These are phyloP conservation scores for Timandra comae DNA, from an alignment of 2,888 invertebrate species.

Conservation along the genomic window DNA sequence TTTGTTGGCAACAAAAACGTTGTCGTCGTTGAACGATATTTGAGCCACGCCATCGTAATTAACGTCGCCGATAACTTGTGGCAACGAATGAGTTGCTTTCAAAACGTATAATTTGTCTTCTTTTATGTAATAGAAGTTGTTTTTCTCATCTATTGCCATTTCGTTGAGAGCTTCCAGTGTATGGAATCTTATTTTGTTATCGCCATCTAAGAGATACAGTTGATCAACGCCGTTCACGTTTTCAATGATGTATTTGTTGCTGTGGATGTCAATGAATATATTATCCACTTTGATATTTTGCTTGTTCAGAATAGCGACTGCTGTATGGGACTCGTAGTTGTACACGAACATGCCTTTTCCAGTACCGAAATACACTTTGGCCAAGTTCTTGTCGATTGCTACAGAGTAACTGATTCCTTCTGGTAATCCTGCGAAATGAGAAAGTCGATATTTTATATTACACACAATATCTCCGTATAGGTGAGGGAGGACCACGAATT, in stretches of 20 bases:
- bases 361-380: conserved; percentile 56
- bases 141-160: conserved; percentile 51
- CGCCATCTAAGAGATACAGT: conserved; percentile 44
- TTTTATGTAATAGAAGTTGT: conserved; percentile 57
- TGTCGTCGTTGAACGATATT: conserved; percentile 48
- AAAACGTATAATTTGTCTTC: conserved; percentile 47
- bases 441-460: too few species aligned
- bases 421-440: conserved; percentile 43
- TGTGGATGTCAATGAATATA: conserved; percentile 54
- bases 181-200: conserved; percentile 44
- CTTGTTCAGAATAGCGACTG: conserved; percentile 36
- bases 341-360: conserved; percentile 51
- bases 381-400: conserved; percentile 47
- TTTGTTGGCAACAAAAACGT: conserved; percentile 46
- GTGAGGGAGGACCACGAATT: too few species aligned
- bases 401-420: conserved; percentile 52
- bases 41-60: conserved; percentile 50
- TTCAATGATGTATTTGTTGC: conserved; percentile 56
- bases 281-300: conserved; percentile 23
- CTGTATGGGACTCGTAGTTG: conserved; percentile 41
- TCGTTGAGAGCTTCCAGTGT: conserved; percentile 48
- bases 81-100: conserved; percentile 34
- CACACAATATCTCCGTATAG: too few species aligned
- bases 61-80: conserved; percentile 43
- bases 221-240: conserved; percentile 50